These are phyloP conservation scores for Branchinecta sandiegonensis DNA, from an alignment of 2,888 invertebrate species.

Conservation along the genomic window DNA sequence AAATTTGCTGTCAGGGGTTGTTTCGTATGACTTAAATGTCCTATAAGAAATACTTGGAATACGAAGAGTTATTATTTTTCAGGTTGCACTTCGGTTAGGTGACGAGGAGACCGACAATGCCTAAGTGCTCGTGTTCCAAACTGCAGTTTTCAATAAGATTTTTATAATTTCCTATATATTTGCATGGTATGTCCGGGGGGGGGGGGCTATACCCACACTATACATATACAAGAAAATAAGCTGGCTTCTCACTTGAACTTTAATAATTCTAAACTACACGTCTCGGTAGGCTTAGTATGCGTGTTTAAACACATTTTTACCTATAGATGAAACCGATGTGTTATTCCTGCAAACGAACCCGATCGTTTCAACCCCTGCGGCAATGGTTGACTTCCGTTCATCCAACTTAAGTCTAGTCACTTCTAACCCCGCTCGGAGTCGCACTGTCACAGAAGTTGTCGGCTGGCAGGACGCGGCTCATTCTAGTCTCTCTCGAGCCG, in stretches of 20 bases:
- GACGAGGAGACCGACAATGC: too few species aligned
- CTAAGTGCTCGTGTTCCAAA: too few species aligned
- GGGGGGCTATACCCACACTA: too few species aligned
- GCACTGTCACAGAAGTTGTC: slow-evolving; percentile 23
- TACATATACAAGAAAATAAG: background rate
- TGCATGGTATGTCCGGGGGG: background rate
- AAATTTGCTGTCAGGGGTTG: too few species aligned
- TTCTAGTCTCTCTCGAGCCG: slow-evolving; percentile 20
- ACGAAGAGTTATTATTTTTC: too few species aligned
- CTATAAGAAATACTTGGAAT: too few species aligned
- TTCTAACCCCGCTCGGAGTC: slow-evolving; percentile 21
- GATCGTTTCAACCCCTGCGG: slow-evolving; percentile 2
- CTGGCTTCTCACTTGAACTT: background rate
- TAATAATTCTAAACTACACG: slow-evolving; percentile 17
- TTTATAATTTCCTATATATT: too few species aligned
- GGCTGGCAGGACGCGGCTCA: slow-evolving; percentile 21
- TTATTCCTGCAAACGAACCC: slow-evolving; percentile 26
- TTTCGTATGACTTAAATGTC: too few species aligned
- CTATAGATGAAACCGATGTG: slow-evolving; percentile 28
- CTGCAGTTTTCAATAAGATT: too few species aligned
- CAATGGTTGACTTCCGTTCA: slow-evolving; percentile 15
- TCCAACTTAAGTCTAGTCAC: slow-evolving; percentile 2
- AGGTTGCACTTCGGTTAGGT: too few species aligned
- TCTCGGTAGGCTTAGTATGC: background rate
- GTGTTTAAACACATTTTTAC: background rate